These are phyloP conservation scores for Aptenodytes forsteri DNA, from an alignment of 2,113 vertebrate species.

Conservation along the genomic window DNA sequence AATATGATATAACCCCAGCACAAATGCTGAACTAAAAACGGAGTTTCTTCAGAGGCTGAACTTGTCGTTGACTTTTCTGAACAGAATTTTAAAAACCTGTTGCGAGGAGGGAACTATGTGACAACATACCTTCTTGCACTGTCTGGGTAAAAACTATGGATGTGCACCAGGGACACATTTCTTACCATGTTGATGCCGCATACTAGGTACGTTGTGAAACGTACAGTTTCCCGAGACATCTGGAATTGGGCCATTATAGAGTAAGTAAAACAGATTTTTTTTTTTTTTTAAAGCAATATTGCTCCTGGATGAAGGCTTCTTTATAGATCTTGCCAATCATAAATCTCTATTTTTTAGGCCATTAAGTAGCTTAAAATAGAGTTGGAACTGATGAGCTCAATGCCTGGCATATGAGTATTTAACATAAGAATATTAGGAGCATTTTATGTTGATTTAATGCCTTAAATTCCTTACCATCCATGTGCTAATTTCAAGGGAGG, in stretches of 20 bases:
- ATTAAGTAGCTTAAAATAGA: neutral
- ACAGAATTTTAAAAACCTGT: neutral
- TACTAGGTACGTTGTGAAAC: neutral
- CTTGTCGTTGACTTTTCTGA: neutral
- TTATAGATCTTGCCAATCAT: neutral
- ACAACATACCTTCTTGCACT: neutral
- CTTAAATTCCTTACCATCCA: neutral
- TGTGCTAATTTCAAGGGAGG: neutral
- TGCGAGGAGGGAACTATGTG: neutral
- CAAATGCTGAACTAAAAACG: neutral
- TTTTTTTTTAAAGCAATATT: neutral
- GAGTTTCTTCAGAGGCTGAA: neutral
- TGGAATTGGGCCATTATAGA: neutral
- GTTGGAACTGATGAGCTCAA: neutral
- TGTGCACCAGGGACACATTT: fast-evolving
- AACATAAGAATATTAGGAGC: neutral
- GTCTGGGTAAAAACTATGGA: neutral
- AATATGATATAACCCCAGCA: neutral
- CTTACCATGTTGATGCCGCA: fast-evolving
- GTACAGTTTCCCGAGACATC: neutral
- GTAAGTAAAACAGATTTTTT: neutral
- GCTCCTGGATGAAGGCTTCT: neutral
- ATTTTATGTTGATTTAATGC: neutral
- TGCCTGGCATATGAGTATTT: neutral
- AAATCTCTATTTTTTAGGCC: neutral